Evolutionary conservation across 1,140 invertebrate genomes (phyloP).

Genomic region (Rhopalosiphum padi): DNA sequence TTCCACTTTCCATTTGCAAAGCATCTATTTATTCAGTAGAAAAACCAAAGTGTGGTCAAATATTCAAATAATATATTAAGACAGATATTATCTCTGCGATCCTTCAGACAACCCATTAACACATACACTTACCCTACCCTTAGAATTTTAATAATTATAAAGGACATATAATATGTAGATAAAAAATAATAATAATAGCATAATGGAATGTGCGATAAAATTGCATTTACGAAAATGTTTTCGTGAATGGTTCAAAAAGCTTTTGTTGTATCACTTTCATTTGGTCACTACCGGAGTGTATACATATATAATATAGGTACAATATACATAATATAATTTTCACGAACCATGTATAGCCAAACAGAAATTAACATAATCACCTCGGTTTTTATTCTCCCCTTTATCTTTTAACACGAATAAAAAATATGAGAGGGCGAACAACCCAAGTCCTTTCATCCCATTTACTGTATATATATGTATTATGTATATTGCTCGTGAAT

Average conservation of each 20-base stretch:
- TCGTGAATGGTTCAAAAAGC: neutral
- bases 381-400: slow-evolving; percentile 41
- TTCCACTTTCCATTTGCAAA: neutral
- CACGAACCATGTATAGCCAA: slow-evolving; percentile 9
- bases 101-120: neutral
- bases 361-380: slow-evolving; percentile 48
- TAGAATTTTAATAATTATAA: neutral
- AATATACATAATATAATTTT: slow-evolving; percentile 29
- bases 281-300: neutral
- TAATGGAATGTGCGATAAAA: neutral
- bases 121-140: neutral
- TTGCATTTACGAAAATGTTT: neutral
- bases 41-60: neutral
- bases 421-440: slow-evolving; percentile 35
- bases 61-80: neutral
- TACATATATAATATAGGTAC: neutral
- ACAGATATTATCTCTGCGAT: neutral
- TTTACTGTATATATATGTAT: neutral
- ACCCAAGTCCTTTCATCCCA: slow-evolving; percentile 31
- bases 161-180: neutral
- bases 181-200: neutral
- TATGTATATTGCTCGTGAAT: slow-evolving; percentile 38
- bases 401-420: slow-evolving; percentile 34
- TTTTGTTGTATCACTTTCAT: neutral
- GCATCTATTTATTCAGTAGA: neutral